phyloP scores from a whole-genome alignment of 2,888 invertebrate genomes.

The Zele albiditarsus region DNA sequence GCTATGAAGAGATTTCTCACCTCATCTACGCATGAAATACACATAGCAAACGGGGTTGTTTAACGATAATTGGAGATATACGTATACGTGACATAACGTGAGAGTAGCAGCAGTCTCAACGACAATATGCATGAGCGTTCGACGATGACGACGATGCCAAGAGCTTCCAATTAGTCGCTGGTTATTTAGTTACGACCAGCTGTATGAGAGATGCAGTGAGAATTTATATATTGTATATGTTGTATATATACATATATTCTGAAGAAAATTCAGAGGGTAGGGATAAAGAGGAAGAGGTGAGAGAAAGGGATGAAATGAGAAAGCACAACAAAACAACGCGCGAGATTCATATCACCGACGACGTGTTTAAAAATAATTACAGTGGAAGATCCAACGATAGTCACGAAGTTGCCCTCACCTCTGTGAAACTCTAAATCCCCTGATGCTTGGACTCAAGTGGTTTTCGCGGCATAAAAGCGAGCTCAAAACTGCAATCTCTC shows the following conservation, averaged over 20 bases:
- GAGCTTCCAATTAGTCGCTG: slow-evolving; percentile 64
- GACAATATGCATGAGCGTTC: slow-evolving; percentile 19
- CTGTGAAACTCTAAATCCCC: slow-evolving; percentile 48
- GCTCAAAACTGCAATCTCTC: slow-evolving; percentile 44
- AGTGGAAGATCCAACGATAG: slow-evolving; percentile 69
- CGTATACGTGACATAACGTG: slow-evolving; percentile 49
- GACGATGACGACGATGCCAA: slow-evolving; percentile 35
- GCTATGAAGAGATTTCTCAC: background rate
- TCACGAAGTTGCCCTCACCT: slow-evolving; percentile 69
- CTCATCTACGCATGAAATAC: background rate
- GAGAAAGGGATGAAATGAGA: slow-evolving; percentile 15
- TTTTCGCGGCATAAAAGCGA: slow-evolving; percentile 62
- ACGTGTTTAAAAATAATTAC: slow-evolving; percentile 73
- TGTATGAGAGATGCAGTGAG: slow-evolving; percentile 3
- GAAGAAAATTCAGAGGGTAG: background rate
- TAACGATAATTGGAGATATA: slow-evolving; percentile 45
- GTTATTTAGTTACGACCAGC: slow-evolving; percentile 64
- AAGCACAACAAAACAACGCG: slow-evolving; percentile 29
- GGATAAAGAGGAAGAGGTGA: slow-evolving; percentile 15
- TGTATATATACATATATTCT: background rate
- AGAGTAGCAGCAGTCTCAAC: slow-evolving; percentile 33
- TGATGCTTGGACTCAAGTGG: slow-evolving; percentile 58
- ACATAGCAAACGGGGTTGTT: slow-evolving; percentile 13
- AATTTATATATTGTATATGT: background rate
- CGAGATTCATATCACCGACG: slow-evolving; percentile 69